Conservation (phyloP, 1,140 invertebrate genomes). For the silkworm (Bombyx mori) region ASM3026992v2 NC_085117.1:15886001-15886500, state of each 20-base stretch:
- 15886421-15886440: no score
- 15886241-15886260: constrained; percentile 31
- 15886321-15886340: constrained; percentile 41
- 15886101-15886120: not conserved
- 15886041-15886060: constrained; percentile 16
- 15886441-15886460: no score
- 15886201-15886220: constrained; percentile 27
- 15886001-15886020: no score
- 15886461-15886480: no score
- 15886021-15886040: constrained; percentile 8
- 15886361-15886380: no score
- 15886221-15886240: constrained; percentile 32
- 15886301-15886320: no score
- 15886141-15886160: constrained; percentile 8
- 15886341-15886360: constrained; percentile 50
- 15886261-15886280: constrained; percentile 16
- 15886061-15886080: constrained; percentile 24
- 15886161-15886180: constrained; percentile 40
- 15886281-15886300: no score
- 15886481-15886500: no score
- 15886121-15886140: no score
- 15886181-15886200: constrained; percentile 48
- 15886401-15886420: no score
- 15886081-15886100: constrained; percentile 21
- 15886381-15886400: no score